A percentile compares a stretch with the other conserved stretches of the same genome.
These are phyloP conservation scores for Lindbergichthys nudifrons DNA, from an alignment of 2,797 vertebrate species.

Conservation along the genomic window DNA sequence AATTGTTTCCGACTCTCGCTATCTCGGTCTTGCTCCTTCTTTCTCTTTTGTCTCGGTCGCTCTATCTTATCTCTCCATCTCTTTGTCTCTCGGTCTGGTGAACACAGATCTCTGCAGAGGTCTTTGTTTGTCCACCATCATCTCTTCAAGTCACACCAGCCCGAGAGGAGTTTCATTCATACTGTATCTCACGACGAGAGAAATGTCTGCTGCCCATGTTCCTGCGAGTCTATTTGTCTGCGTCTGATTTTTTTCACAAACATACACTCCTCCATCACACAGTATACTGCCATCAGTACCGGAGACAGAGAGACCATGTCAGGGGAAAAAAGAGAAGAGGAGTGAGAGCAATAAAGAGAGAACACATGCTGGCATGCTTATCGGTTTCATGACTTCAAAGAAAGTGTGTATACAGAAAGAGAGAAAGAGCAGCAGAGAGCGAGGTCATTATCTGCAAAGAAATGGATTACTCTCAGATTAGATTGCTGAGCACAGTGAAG, in stretches of 20 bases:
- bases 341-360: slow-evolving; percentile 51
- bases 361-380: slow-evolving; percentile 72
- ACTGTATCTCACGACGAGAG: slow-evolving; percentile 42
- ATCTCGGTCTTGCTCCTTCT: slow-evolving; percentile 45
- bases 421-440: slow-evolving; percentile 58
- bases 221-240: slow-evolving; percentile 36
- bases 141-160: slow-evolving; percentile 39
- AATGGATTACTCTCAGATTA: slow-evolving; percentile 87
- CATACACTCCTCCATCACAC: slow-evolving; percentile 28
- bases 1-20: slow-evolving; percentile 55
- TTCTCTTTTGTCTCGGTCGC: slow-evolving; percentile 40
- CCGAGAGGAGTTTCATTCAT: slow-evolving; percentile 53
- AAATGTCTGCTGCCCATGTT: slow-evolving; percentile 34
- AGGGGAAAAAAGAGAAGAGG: slow-evolving; percentile 26
- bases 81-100: slow-evolving; percentile 63
- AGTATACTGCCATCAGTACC: slow-evolving; percentile 18
- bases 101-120: slow-evolving; percentile 58
- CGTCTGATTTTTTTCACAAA: slow-evolving; percentile 19
- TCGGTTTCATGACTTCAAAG: slow-evolving; percentile 77
- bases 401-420: slow-evolving; percentile 54
- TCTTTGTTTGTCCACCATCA: slow-evolving; percentile 60
- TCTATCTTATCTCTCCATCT: slow-evolving; percentile 67
- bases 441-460: slow-evolving; percentile 82
- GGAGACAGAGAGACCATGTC: slow-evolving; percentile 31
- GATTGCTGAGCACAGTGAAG: slow-evolving; percentile 77